Evolutionary conservation across 2,888 invertebrate genomes (phyloP), one percentile per base, ranked within the genome.

Genomic region (Nineta flava): DNA sequence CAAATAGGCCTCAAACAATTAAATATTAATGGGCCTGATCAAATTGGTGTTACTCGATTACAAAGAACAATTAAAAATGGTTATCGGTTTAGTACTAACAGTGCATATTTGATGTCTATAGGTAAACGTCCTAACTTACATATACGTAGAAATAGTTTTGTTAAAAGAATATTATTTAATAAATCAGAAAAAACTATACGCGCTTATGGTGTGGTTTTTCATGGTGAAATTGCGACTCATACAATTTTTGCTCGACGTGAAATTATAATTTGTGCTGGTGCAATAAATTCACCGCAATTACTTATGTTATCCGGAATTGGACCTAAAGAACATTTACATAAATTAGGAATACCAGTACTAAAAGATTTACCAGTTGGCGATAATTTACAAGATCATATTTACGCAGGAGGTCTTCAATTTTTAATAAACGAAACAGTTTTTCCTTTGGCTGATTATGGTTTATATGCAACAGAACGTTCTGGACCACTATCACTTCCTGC

Each of bases 231-330:
- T 2, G 67, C 62, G 46, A 68, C 68, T 53, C 70, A 69, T 54
- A 70, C 70, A 55, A 75, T 79, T 44, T 65, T 71, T 55, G 82
- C 81, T 2, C 74, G 67, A 41, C 82, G 77, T 58, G 85, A 85
- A 65, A 77, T 88, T 0, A 82, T 90, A 50, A 55, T 88, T 35
- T 76, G 81, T 38, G 84, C 83, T 1, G 88, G 87, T 5, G 76
- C 86, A 3, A 76, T 88, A 32, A 82, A 84, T 64, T 75, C 84
- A 6, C 85, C 88, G 0, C 84, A 87, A 61, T 61, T 90, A 6
- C 66, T 91, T 13, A 80, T 87, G 81, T 63, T 88, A 13, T 87
- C 87, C 3, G 90, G 88, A 3, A 74, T 87, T 9, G 83, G 83
- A 1, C 81, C 81, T 1, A 71, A 63, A 52, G 65, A 70, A 32